Base-by-base conservation (phyloP, 2,888 invertebrate genomes). In the Tipula unca region DNA sequence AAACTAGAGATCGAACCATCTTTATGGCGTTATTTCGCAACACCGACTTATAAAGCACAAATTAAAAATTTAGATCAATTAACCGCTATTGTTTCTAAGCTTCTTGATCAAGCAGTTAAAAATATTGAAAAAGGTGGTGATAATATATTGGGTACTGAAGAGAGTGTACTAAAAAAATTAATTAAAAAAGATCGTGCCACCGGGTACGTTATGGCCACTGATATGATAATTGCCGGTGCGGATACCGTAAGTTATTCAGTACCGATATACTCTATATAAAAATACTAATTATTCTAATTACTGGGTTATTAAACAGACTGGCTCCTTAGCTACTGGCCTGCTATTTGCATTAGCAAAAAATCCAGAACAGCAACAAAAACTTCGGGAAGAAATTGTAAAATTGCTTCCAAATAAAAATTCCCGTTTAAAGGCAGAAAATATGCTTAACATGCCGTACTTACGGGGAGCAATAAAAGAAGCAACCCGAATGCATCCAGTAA, bases 381-480 rank as follows among this genome's bases (percentile, higher is more conserved):
- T 96, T 1, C 91, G 93, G 48, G 89, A 92, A 83, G 95, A 95
- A 89, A 88, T 94, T 5, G 87, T 89, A 0, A 88, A 88, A 0
- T 89, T 91, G 13, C 87, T 93, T 35, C 91, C 92, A 0, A 87
- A 89, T 0, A 91, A 90, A 86, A 87, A 89, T 83, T 89, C 91
- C 0, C 88, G 88, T 1, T 87, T 93, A 35, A 92, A 91, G 0
- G 89, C 90, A 0, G 89, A 91, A 2, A 89, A 90, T 85, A 88
- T 93, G 85, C 89, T 90, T 13, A 89, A 91, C 86, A 89, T 93
- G 85, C 92, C 93, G 0, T 96, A 95, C 88, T 88, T 96, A n/a
- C 93, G 93, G 87, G 95, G 95, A 0, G 95, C 95, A 88, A 92
- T 96, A 82, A 96, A 95, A 88, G 96, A 96, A 89, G 92, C 94